These are phyloP conservation scores for Aphaenogaster ashmeadi DNA, from an alignment of 1,140 invertebrate genomes.

Conservation along the genomic window DNA sequence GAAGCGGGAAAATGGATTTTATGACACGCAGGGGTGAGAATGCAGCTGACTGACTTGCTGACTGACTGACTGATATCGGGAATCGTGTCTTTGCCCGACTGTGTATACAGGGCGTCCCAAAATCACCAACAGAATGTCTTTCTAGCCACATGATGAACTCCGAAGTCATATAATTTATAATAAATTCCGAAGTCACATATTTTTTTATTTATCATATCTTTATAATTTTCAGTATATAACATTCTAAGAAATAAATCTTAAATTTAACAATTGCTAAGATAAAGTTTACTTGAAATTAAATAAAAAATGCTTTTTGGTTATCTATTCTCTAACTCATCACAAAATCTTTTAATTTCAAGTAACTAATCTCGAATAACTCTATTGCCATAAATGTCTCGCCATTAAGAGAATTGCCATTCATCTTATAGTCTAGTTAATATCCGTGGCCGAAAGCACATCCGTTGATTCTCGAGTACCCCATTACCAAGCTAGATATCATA, in stretches of 20 bases:
- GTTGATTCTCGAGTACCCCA: conserved; percentile 4
- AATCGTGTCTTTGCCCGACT: conserved; percentile 22
- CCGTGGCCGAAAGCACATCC: conserved; percentile 10
- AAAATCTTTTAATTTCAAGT: neutral
- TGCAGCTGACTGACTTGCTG: conserved; percentile 73
- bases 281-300: neutral
- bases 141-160: neutral
- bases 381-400: neutral
- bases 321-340: neutral
- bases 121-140: neutral
- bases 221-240: neutral
- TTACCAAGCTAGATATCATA: conserved; percentile 7
- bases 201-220: neutral
- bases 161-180: neutral
- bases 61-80: conserved; percentile 78
- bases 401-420: conserved; percentile 22
- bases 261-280: neutral
- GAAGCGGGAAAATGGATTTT: conserved; percentile 75
- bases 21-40: conserved; percentile 59
- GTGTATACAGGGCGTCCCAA: conserved; percentile 26
- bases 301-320: neutral
- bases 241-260: neutral
- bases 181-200: neutral
- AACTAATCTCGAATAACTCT: neutral
- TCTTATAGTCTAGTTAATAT: conserved; percentile 37